A percentile compares a stretch with the other conserved stretches of the same genome.
Conservation (phyloP, 2,797 vertebrate species). For the Sebastes oblongus region DNA sequence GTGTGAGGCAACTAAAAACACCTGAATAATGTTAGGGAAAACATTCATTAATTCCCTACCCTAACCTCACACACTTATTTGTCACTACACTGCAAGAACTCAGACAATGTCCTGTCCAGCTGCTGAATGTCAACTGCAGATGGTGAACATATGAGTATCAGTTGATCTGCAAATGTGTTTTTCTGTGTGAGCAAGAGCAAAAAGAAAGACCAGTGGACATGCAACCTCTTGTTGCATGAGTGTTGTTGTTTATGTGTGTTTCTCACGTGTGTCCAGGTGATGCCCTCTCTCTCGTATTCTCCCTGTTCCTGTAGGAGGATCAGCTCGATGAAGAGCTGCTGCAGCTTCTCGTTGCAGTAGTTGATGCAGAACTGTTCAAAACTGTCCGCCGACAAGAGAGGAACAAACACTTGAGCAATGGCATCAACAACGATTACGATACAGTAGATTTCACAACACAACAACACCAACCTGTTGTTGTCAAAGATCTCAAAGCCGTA, state of each 20-base stretch:
- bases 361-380: conserved; percentile 99
- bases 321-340: conserved; percentile 98
- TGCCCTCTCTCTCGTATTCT: conserved; percentile 90
- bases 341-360: conserved; percentile 98
- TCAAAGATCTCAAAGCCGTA: conserved; percentile 96
- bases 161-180: not conserved
- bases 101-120: not conserved
- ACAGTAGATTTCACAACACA: not conserved
- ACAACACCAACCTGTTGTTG: conserved; percentile 83
- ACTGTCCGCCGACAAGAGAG: conserved; percentile 60
- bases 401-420: conserved; percentile 19
- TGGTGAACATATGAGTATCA: not conserved
- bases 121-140: not conserved
- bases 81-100: not conserved
- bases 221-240: not conserved
- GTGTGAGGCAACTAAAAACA: not conserved
- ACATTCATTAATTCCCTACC: not conserved
- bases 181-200: not conserved
- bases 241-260: not conserved
- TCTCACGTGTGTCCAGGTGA: conserved; percentile 90
- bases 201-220: too few relatives aligned
- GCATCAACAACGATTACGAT: not conserved
- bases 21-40: not conserved
- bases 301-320: conserved; percentile 92
- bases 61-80: not conserved